phyloP scores from a whole-genome alignment of 1,140 invertebrate species.

The Homarus americanus region DNA sequence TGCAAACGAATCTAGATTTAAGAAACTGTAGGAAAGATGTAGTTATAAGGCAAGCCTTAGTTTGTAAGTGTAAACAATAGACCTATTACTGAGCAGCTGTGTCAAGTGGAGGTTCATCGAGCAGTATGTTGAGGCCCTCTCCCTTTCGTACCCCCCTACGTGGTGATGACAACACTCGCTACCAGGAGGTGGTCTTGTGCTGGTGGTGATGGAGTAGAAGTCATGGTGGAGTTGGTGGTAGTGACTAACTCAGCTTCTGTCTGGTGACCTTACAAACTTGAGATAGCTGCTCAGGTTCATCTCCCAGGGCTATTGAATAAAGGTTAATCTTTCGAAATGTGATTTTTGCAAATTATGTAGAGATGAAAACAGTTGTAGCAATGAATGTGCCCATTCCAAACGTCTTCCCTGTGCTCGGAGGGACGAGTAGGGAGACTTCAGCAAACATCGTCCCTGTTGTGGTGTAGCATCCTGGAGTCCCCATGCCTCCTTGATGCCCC shows the following conservation, averaged over 20 bases:
- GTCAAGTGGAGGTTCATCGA: conserved; percentile 29
- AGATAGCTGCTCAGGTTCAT: conserved; percentile 51
- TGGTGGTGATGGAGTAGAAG: background rate
- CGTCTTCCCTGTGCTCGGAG: conserved; percentile 69
- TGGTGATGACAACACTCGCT: background rate
- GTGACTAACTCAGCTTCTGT: background rate
- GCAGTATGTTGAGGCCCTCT: background rate
- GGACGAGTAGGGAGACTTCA: conserved; percentile 58
- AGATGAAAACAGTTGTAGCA: conserved; percentile 45
- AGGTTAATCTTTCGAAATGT: conserved; percentile 63
- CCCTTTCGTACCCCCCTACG: background rate
- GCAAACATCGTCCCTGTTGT: conserved; percentile 13
- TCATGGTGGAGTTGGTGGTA: conserved; percentile 30
- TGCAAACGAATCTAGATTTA: conserved; percentile 73
- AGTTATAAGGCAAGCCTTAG: conserved; percentile 66
- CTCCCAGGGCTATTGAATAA: conserved; percentile 72
- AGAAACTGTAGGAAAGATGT: conserved; percentile 68
- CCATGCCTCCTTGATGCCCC: conserved; percentile 28
- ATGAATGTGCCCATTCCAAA: conserved; percentile 71
- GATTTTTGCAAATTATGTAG: conserved; percentile 49
- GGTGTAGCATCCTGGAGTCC: conserved; percentile 37
- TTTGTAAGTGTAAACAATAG: conserved; percentile 70
- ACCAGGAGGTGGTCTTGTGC: conserved; percentile 14
- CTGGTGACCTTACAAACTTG: conserved; percentile 12
- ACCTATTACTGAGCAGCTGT: conserved; percentile 54